A percentile compares a stretch with the other conserved stretches of the same genome.
These are phyloP conservation scores for Dipodomys spectabilis DNA, from an alignment of 2,113 vertebrate genomes.

Conservation along the genomic window DNA sequence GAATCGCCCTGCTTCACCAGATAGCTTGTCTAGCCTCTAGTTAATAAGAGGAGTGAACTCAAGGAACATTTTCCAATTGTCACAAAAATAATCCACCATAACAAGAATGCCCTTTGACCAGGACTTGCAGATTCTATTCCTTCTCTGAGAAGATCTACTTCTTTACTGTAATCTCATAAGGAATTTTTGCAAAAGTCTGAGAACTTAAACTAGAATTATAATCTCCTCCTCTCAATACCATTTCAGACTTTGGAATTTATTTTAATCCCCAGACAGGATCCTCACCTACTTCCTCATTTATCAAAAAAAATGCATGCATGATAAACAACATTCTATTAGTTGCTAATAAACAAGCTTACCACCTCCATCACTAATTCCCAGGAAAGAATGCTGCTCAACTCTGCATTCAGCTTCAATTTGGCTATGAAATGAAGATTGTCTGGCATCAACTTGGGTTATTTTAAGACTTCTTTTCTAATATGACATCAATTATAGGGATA, in stretches of 20 bases:
- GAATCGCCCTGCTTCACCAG: background rate
- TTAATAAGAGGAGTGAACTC: background rate
- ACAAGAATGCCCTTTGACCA: background rate
- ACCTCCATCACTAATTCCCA: background rate
- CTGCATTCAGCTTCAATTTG: slow-evolving; percentile 22
- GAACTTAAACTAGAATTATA: background rate
- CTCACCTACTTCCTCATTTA: background rate
- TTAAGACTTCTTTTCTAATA: slow-evolving; percentile 63
- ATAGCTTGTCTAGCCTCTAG: slow-evolving; percentile 35
- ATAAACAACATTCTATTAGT: background rate
- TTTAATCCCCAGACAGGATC: background rate
- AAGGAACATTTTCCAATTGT: background rate
- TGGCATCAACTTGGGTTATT: slow-evolving; percentile 25
- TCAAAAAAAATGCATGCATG: background rate
- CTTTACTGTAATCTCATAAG: slow-evolving; percentile 8
- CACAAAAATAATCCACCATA: background rate
- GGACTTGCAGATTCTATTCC: background rate
- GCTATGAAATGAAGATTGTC: background rate
- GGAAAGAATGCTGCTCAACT: background rate
- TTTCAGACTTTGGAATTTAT: background rate
- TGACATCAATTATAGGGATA: slow-evolving; percentile 60
- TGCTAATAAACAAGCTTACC: background rate
- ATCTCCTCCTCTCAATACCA: background rate
- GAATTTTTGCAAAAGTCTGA: slow-evolving; percentile 48
- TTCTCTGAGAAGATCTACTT: background rate